Conservation (phyloP, 2,888 invertebrate genomes). For the Tinea semifulvella region DNA sequence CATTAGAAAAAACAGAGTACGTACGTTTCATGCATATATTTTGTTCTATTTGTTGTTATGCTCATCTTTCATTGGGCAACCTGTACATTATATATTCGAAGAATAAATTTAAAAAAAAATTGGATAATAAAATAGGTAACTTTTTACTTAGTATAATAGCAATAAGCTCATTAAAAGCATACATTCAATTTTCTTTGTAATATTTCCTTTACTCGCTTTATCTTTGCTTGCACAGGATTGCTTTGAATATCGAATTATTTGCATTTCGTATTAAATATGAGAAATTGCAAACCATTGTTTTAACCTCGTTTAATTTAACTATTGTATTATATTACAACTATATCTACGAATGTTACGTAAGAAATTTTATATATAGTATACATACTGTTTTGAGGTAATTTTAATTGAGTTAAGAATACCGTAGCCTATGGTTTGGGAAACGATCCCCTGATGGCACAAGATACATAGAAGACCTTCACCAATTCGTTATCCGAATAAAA, state of each 20-base stretch:
- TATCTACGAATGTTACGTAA: neutral
- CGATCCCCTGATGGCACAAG: too few species aligned
- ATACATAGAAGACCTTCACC: too few species aligned
- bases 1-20: too few species aligned
- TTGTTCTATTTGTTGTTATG: too few species aligned
- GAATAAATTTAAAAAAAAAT: neutral
- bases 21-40: too few species aligned
- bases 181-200: neutral
- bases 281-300: neutral
- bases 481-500: too few species aligned
- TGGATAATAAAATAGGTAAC: neutral
- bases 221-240: neutral
- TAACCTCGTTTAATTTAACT: neutral
- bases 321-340: neutral
- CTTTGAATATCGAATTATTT: neutral
- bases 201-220: neutral
- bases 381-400: too few species aligned
- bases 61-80: too few species aligned
- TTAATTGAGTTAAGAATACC: too few species aligned
- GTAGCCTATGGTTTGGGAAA: too few species aligned
- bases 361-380: neutral
- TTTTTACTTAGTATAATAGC: neutral
- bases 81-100: neutral
- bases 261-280: constrained; percentile 1
- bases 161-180: neutral